Conservation (phyloP, 2,888 invertebrate genomes). For the Blastobasis adustella region DNA sequence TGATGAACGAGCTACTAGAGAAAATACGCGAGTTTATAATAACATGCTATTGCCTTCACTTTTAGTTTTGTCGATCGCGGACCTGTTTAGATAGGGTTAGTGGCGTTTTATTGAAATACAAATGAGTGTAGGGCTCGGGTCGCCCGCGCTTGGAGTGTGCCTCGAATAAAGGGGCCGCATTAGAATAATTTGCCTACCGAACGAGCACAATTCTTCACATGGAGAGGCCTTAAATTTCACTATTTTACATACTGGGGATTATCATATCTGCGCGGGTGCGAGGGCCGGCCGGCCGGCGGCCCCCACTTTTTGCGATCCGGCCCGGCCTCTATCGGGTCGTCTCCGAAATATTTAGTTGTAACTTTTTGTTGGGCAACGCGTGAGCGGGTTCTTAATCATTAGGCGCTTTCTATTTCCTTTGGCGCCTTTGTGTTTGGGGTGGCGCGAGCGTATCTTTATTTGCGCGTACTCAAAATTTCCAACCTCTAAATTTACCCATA, state of each 20-base stretch:
- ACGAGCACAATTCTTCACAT: conserved; percentile 73
- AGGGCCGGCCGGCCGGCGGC: conserved; percentile 34
- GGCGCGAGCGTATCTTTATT: conserved; percentile 25
- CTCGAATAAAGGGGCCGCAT: conserved; percentile 71
- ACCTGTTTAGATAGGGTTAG: conserved; percentile 70
- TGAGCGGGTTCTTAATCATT: conserved; percentile 65
- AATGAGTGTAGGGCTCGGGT: conserved; percentile 55
- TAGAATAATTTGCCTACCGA: conserved; percentile 71
- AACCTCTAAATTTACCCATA: not conserved
- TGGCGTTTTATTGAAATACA: conserved; percentile 71
- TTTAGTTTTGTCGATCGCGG: conserved; percentile 34
- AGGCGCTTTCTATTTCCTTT: conserved; percentile 36
- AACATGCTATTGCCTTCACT: conserved; percentile 32
- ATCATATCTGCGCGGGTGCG: conserved; percentile 68
- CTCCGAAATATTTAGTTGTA: conserved; percentile 73
- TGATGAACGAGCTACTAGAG: conserved; percentile 46
- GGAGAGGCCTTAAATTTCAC: conserved; percentile 73
- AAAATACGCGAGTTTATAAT: conserved; percentile 44
- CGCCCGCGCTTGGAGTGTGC: conserved; percentile 52
- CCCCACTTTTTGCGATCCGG: conserved; percentile 68
- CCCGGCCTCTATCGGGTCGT: conserved; percentile 67
- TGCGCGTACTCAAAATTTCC: not conserved
- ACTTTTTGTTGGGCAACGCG: conserved; percentile 69
- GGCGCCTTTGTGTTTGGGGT: conserved; percentile 19
- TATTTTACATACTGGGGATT: conserved; percentile 74